Base-by-base conservation (phyloP, 2,888 invertebrate species). In the Beris chalybata region DNA sequence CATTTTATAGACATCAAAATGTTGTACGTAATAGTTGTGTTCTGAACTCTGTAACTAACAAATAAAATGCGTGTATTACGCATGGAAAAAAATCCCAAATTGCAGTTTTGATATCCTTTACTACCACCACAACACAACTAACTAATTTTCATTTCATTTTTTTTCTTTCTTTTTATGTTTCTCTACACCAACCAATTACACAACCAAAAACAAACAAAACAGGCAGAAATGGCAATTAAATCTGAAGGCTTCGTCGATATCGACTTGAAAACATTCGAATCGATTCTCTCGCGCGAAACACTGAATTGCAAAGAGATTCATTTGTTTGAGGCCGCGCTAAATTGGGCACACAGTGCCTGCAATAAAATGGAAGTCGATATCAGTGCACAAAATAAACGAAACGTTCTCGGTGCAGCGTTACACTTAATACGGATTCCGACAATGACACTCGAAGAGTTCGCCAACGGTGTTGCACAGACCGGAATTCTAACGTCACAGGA, bases 201-300 rank as follows among this genome's bases (percentile, higher is more conserved):
- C 50, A 15, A 50, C 12, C 44, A 44, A 22, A 22, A 22, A 2
- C 38, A 38, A 38, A 38, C 1, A 38, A 38, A 47, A 13, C 73
- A 80, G 92, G 96, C 97, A 77, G 95, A 96, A 84, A 93, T 97
- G 90, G 96, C 97, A 67, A 86, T 97, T 74, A 90, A 90, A 73
- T 95, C 96, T 0, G 97, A 97, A 76, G 96, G 96, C 73, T 97
- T 97, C 83, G 91, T 93, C 71, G 97, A 97, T 79, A 95, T 97
- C 76, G 97, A 97, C 82, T 89, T 92, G 74, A 91, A 93, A 72
- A 97, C 97, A 31, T 85, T 97, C 74, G 92, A 94, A 80, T 93
- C 93, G 67, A 94, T 97, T 73, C 84, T 97, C 73, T 90, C 90
- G 64, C 86, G 97, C 71, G 97, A 97, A 82, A 96, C 97, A 3